phyloP scores from a whole-genome alignment of 2,888 invertebrate species.

The Achlya flavicornis region DNA sequence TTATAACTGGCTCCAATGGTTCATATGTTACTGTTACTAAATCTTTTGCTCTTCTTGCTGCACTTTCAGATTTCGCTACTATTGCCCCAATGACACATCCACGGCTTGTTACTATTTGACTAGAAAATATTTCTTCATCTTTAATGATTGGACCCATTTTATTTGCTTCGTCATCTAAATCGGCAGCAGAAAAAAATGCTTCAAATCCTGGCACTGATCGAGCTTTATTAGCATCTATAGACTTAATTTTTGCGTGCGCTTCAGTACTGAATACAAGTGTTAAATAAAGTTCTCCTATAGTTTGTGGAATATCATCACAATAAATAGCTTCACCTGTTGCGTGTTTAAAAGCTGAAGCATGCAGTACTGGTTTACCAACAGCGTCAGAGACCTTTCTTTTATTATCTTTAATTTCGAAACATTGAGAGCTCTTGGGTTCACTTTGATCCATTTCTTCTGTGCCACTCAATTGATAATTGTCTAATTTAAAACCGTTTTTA shows the following conservation, averaged over 20 bases:
- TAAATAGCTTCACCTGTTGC: slow-evolving; percentile 96
- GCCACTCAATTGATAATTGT: slow-evolving; percentile 45
- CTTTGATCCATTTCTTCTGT: slow-evolving; percentile 59
- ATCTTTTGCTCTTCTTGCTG: slow-evolving; percentile 91
- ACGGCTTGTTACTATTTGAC: slow-evolving; percentile 88
- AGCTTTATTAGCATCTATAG: slow-evolving; percentile 90
- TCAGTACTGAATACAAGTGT: slow-evolving; percentile 90
- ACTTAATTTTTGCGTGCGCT: slow-evolving; percentile 90
- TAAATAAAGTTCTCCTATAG: slow-evolving; percentile 90
- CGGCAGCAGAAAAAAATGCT: slow-evolving; percentile 89
- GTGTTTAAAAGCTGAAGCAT: slow-evolving; percentile 93
- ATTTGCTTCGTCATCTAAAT: slow-evolving; percentile 87
- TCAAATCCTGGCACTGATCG: slow-evolving; percentile 89
- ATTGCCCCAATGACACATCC: slow-evolving; percentile 92
- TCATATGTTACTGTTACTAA: slow-evolving; percentile 91
- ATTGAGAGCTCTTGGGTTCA: slow-evolving; percentile 87
- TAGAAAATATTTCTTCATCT: slow-evolving; percentile 93
- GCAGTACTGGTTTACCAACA: slow-evolving; percentile 91
- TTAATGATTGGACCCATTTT: slow-evolving; percentile 87
- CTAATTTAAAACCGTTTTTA: slow-evolving; percentile 35
- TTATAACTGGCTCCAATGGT: slow-evolving; percentile 89
- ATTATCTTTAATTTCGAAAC: slow-evolving; percentile 77
- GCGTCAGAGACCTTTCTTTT: slow-evolving; percentile 85
- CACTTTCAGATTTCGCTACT: slow-evolving; percentile 88
- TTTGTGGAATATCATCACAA: slow-evolving; percentile 92